phyloP scores from a whole-genome alignment of 2,797 vertebrate genomes.

The Melanotaenia pygmaea region DNA sequence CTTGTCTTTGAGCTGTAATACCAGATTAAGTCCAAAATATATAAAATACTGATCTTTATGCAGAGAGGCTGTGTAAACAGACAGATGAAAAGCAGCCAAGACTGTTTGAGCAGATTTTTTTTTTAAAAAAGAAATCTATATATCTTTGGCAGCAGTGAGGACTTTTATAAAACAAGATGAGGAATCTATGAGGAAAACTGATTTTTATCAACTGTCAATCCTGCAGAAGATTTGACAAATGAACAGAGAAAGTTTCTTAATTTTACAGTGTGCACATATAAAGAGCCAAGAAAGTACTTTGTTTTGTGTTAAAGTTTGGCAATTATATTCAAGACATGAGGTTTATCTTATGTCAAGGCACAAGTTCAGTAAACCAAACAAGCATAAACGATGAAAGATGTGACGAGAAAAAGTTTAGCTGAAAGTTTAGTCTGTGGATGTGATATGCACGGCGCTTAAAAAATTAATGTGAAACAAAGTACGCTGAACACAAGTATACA shows the following conservation, averaged over 20 bases:
- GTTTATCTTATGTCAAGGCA: slow-evolving; percentile 4
- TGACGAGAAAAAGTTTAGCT: background rate
- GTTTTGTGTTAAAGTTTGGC: background rate
- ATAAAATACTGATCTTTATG: slow-evolving; percentile 27
- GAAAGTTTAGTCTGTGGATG: background rate
- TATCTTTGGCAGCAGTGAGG: slow-evolving; percentile 30
- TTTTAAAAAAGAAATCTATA: slow-evolving; percentile 10
- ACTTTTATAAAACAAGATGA: slow-evolving; percentile 25
- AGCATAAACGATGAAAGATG: background rate
- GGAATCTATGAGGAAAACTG: slow-evolving; percentile 35
- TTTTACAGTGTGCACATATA: background rate
- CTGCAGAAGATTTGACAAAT: slow-evolving; percentile 13
- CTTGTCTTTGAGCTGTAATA: slow-evolving; percentile 12
- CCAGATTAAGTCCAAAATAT: slow-evolving; percentile 9
- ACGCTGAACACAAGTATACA: background rate
- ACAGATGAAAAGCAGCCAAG: slow-evolving; percentile 30
- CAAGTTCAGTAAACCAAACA: background rate
- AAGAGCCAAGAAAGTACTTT: slow-evolving; percentile 1
- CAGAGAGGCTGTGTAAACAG: background rate
- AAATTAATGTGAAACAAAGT: background rate
- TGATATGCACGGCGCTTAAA: background rate
- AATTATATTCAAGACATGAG: background rate
- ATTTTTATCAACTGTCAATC: slow-evolving; percentile 47
- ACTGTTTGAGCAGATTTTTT: slow-evolving; percentile 15
- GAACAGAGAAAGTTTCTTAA: background rate